Conservation (phyloP, 2,797 vertebrate species). For the Hirundo rustica region DNA sequence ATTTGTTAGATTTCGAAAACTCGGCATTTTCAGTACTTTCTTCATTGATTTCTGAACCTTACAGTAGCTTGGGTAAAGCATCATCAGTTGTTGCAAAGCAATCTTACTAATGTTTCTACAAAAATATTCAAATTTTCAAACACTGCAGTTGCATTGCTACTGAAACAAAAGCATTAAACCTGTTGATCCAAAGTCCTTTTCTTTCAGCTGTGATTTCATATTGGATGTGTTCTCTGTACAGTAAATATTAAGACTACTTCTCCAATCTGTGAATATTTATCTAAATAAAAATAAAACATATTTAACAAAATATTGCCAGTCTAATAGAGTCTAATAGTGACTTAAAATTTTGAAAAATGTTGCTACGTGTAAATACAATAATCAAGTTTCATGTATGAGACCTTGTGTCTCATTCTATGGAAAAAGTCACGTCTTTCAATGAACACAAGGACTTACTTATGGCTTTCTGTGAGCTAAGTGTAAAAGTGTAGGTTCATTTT, state of each 20-base stretch:
- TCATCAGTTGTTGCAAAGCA: background rate
- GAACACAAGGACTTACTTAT: background rate
- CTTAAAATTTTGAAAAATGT: background rate
- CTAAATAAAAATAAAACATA: background rate
- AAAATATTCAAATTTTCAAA: background rate
- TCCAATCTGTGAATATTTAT: background rate
- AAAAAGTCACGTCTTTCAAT: background rate
- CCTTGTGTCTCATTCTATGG: background rate
- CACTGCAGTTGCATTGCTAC: background rate
- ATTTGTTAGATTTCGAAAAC: background rate
- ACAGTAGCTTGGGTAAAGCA: background rate
- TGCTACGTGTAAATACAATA: background rate
- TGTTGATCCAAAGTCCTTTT: background rate
- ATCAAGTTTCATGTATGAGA: background rate
- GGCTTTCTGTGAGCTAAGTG: background rate
- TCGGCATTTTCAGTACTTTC: background rate
- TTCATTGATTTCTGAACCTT: background rate
- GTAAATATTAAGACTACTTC: background rate
- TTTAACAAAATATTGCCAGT: background rate
- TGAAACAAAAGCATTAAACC: background rate
- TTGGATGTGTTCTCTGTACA: background rate
- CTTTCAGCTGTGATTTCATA: background rate
- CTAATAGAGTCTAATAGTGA: background rate
- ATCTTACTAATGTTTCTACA: background rate
- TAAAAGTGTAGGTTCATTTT: background rate